Conservation (phyloP, 2,797 vertebrate species). For the Poliocrania exsul region DNA sequence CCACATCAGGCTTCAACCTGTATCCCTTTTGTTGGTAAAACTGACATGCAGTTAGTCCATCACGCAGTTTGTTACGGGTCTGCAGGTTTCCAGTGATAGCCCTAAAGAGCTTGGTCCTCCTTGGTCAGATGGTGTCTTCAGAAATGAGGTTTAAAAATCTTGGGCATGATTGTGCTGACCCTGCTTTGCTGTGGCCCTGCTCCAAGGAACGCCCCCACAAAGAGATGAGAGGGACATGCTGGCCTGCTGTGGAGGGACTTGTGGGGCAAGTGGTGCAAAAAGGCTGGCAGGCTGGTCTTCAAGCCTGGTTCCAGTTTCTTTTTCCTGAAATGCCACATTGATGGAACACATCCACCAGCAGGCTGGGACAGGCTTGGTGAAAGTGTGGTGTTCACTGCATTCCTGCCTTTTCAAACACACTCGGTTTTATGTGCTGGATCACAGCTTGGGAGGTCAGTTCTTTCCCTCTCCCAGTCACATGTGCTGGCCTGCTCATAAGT, state of each 20-base stretch:
- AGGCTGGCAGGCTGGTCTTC: neutral
- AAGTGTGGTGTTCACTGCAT: neutral
- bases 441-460: neutral
- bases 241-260: neutral
- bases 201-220: neutral
- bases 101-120: neutral
- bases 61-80: neutral
- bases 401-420: neutral
- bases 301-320: neutral
- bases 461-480: accelerated
- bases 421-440: neutral
- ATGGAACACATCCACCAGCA: neutral
- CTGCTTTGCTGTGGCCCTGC: neutral
- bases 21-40: constrained; percentile 16
- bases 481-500: neutral
- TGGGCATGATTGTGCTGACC: neutral
- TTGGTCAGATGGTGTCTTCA: neutral
- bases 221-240: neutral
- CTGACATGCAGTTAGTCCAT: neutral
- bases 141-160: neutral
- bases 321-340: neutral
- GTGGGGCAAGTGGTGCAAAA: neutral
- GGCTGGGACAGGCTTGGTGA: accelerated
- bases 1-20: constrained; percentile 32
- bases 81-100: neutral